These are phyloP conservation scores for Diplolepis rosae DNA, from an alignment of 2,888 invertebrate species.

Conservation along the genomic window DNA sequence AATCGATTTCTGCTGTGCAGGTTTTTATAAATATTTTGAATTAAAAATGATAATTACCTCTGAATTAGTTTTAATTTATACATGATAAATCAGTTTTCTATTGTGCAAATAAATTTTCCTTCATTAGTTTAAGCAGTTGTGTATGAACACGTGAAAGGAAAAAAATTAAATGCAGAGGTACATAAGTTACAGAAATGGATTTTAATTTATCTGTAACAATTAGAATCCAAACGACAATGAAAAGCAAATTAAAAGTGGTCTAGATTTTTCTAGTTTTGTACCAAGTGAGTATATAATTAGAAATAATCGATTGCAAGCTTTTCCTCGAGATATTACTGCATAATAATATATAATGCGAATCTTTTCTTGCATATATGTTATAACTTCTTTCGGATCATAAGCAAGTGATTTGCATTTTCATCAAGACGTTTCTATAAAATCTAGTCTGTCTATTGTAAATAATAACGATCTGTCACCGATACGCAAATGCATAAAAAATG, in stretches of 20 bases:
- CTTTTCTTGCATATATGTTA: neutral
- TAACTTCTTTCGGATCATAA: neutral
- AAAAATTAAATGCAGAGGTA: neutral
- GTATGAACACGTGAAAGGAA: neutral
- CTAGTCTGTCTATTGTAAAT: slow-evolving; percentile 62
- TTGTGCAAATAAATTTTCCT: slow-evolving; percentile 8
- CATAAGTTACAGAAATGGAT: neutral
- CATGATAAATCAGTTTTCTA: neutral
- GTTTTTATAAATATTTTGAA: slow-evolving; percentile 21
- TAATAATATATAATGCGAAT: slow-evolving; percentile 30
- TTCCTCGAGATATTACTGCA: slow-evolving; percentile 31
- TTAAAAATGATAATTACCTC: slow-evolving; percentile 18
- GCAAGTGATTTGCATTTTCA: slow-evolving; percentile 10
- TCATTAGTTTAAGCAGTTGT: neutral
- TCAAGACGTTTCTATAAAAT: slow-evolving; percentile 45
- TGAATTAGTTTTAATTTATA: slow-evolving; percentile 20
- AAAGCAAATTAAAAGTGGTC: slow-evolving; percentile 14
- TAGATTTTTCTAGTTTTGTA: slow-evolving; percentile 53
- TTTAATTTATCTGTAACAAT: neutral
- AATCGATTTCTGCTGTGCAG: slow-evolving; percentile 6
- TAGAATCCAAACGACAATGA: neutral
- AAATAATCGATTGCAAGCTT: neutral
- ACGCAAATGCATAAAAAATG: neutral
- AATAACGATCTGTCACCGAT: slow-evolving; percentile 30
- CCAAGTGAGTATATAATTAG: slow-evolving; percentile 31